Conservation (phyloP, 2,113 vertebrate species). For the Chascanopsetta lugubris region DNA sequence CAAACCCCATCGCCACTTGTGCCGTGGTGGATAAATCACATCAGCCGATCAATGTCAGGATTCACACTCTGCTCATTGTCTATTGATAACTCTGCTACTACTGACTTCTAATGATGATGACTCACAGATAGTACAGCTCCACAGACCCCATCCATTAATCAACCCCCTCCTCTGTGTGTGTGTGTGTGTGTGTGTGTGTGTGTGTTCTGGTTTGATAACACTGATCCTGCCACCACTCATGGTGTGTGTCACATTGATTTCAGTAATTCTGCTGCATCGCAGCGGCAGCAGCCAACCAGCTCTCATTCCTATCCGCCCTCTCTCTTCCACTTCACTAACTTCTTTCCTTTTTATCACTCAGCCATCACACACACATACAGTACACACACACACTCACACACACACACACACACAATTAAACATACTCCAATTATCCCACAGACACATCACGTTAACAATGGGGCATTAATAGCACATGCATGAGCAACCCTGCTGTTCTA, state of each 20-base stretch:
- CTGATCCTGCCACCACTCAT: slow-evolving; percentile 28
- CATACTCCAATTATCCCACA: slow-evolving; percentile 48
- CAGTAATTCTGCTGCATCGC: slow-evolving; percentile 38
- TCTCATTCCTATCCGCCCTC: slow-evolving; percentile 18
- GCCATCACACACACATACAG: slow-evolving; percentile 18
- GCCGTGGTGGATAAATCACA: background rate
- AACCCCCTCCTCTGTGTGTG: background rate
- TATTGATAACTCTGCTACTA: slow-evolving; percentile 29
- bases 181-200: slow-evolving; percentile 5
- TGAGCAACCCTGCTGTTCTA: slow-evolving; percentile 6
- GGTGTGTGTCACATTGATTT: slow-evolving; percentile 41
- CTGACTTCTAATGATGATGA: slow-evolving; percentile 55
- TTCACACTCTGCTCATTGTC: slow-evolving; percentile 13
- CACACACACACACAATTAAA: slow-evolving; percentile 12
- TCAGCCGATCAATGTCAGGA: background rate
- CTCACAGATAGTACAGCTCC: slow-evolving; percentile 27
- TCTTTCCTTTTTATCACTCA: slow-evolving; percentile 49
- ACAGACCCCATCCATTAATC: slow-evolving; percentile 29
- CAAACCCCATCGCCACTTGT: slow-evolving; percentile 1
- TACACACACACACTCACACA: slow-evolving; percentile 17
- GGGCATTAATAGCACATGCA: slow-evolving; percentile 42
- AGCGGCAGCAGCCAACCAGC: slow-evolving; percentile 29
- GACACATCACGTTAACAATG: slow-evolving; percentile 54
- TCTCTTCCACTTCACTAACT: slow-evolving; percentile 50
- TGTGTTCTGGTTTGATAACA: slow-evolving; percentile 33